Evolutionary conservation across 1,140 invertebrate genomes (phyloP).

Genomic region (Drosophila kurseongensis): DNA sequence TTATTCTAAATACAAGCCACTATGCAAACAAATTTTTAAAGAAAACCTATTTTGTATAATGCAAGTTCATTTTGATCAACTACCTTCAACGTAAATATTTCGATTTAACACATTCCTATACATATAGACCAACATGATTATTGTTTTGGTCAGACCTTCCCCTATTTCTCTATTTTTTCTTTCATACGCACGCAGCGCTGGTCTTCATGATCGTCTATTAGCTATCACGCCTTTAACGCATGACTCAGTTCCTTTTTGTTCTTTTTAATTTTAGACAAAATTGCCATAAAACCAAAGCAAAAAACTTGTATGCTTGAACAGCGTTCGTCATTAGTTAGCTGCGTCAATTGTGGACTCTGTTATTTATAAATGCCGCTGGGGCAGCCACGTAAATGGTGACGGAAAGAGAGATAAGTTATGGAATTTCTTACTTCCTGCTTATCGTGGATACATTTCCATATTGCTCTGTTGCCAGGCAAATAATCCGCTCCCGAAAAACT

Average conservation of each 20-base stretch:
- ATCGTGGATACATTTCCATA: background rate
- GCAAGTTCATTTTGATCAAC: no score
- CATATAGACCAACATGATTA: background rate
- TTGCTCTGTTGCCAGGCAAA: constrained; percentile 33
- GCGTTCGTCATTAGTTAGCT: constrained; percentile 53
- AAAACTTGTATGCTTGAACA: constrained; percentile 18
- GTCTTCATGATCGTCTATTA: constrained; percentile 27
- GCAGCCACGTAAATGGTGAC: constrained; percentile 34
- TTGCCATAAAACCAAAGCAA: constrained; percentile 21
- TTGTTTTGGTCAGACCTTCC: background rate
- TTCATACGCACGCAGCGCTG: background rate
- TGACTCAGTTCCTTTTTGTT: constrained; percentile 60
- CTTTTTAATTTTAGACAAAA: constrained; percentile 42
- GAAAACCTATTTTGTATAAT: background rate
- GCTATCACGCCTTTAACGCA: constrained; percentile 68
- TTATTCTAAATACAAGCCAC: no score
- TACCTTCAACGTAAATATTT: background rate
- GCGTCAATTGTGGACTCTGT: constrained; percentile 40
- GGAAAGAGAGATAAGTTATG: constrained; percentile 25
- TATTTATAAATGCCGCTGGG: constrained; percentile 48
- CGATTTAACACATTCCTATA: background rate
- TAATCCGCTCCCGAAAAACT: background rate
- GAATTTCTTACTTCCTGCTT: constrained; percentile 32
- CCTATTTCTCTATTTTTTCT: constrained; percentile 1
- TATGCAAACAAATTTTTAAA: background rate